These are phyloP conservation scores for Rhopalosiphum maidis DNA, from an alignment of 1,140 invertebrate genomes.

Conservation along the genomic window DNA sequence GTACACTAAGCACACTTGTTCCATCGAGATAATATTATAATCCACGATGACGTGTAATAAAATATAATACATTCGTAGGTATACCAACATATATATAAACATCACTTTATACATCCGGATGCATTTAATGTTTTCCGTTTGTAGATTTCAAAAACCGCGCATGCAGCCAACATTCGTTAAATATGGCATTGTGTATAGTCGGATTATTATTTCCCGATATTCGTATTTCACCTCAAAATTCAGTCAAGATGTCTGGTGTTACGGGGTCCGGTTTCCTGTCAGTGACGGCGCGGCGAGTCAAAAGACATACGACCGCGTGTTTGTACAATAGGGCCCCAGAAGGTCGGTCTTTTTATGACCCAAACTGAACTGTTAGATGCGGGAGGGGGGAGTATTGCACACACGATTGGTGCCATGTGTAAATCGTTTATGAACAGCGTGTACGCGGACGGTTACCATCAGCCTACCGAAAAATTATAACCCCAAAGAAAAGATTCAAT, in stretches of 20 bases:
- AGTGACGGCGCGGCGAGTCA: slow-evolving; percentile 24
- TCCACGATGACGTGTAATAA: not conserved
- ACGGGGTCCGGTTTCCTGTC: slow-evolving; percentile 55
- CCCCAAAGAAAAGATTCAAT: slow-evolving; percentile 47
- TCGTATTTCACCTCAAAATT: slow-evolving; percentile 34
- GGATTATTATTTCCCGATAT: slow-evolving; percentile 36
- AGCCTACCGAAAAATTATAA: slow-evolving; percentile 53
- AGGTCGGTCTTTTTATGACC: slow-evolving; percentile 56
- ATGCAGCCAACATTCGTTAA: not conserved
- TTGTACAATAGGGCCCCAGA: slow-evolving; percentile 27
- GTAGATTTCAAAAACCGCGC: not conserved
- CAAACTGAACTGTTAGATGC: not conserved
- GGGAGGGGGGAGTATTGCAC: not conserved
- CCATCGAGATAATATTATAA: not conserved
- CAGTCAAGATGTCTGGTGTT: slow-evolving; percentile 43
- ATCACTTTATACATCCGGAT: not conserved
- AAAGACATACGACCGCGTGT: slow-evolving; percentile 27
- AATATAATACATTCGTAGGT: not conserved
- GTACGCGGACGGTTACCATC: slow-evolving; percentile 41
- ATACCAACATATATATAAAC: not conserved
- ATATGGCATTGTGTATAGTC: not conserved
- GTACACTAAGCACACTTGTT: too few relatives aligned
- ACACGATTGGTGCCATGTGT: slow-evolving; percentile 43
- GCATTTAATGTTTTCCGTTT: not conserved
- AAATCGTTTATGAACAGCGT: slow-evolving; percentile 47